Percentiles rank a stretch among this genome's conserved stretches.
phyloP scores from a whole-genome alignment of 30 jellyfish, hydroid and myxozoan genomes.

The Pelagia noctiluca region DNA sequence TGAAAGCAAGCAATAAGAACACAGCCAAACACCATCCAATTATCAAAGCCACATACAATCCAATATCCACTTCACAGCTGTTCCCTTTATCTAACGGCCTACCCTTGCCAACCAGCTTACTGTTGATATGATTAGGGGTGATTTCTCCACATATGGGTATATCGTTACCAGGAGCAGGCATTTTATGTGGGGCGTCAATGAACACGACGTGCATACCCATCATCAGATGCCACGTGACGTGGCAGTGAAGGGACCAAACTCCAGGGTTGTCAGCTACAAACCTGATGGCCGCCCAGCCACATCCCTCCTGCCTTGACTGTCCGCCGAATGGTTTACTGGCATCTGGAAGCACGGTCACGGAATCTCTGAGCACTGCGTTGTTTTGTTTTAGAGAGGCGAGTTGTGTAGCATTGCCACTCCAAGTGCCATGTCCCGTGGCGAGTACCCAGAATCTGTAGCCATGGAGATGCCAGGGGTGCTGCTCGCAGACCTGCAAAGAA shows the following conservation, averaged over 20 bases:
- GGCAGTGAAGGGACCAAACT: constrained; percentile 76
- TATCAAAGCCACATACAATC: constrained; percentile 43
- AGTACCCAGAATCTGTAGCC: constrained; percentile 70
- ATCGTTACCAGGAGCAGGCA: constrained; percentile 64
- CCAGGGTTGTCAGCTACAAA: constrained; percentile 77
- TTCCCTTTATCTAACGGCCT: background rate
- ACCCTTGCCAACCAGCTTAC: background rate
- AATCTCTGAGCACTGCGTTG: constrained; percentile 48
- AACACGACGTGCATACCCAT: constrained; percentile 72
- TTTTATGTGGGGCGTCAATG: constrained; percentile 26
- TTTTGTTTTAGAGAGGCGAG: constrained; percentile 44
- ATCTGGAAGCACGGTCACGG: constrained; percentile 75
- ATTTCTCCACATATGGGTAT: constrained; percentile 69
- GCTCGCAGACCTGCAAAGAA: constrained; percentile 58
- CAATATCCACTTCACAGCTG: constrained; percentile 4
- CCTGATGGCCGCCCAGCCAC: constrained; percentile 69
- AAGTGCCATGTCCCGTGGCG: constrained; percentile 62
- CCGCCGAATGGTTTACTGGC: constrained; percentile 54
- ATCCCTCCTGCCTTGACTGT: constrained; percentile 67
- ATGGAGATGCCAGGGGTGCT: constrained; percentile 73
- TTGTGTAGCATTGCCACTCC: constrained; percentile 72
- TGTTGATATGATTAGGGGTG: constrained; percentile 51
- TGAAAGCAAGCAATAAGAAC: constrained; percentile 8
- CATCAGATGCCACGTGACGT: constrained; percentile 68
- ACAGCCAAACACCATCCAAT: constrained; percentile 61